Evolutionary conservation across 2,888 invertebrate genomes (phyloP).

Genomic region (Zele albiditarsus): DNA sequence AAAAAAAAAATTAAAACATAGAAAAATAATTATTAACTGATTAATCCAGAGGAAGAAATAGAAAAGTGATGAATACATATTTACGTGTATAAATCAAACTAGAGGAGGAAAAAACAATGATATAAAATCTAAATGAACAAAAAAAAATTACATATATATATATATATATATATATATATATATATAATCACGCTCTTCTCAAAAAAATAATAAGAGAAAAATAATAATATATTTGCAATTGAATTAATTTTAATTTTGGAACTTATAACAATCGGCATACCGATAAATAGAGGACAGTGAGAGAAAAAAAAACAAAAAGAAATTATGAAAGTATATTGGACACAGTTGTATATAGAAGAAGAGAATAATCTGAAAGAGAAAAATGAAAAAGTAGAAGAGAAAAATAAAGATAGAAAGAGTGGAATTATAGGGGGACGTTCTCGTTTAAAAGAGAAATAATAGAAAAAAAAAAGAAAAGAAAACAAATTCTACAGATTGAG

Average conservation of each 20-base stretch:
- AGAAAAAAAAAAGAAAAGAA: constrained; percentile 44
- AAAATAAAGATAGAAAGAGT: constrained; percentile 38
- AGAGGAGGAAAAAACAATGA: constrained; percentile 28
- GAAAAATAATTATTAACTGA: constrained; percentile 19
- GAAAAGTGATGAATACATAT: constrained; percentile 2
- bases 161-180: not conserved
- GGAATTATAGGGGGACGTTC: constrained; percentile 16
- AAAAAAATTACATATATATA: not conserved
- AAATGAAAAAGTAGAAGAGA: constrained; percentile 15
- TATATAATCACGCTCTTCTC: not conserved
- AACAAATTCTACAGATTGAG: constrained; percentile 50
- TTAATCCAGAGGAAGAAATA: constrained; percentile 22
- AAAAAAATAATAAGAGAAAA: too few relatives aligned
- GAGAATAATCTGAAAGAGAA: constrained; percentile 15
- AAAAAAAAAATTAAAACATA: constrained; percentile 25
- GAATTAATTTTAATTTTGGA: constrained; percentile 31
- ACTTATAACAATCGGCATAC: constrained; percentile 24
- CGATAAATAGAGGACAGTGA: constrained; percentile 4
- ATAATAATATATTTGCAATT: constrained; percentile 14
- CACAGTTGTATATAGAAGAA: constrained; percentile 1
- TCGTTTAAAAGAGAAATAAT: not conserved
- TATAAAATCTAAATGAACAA: constrained; percentile 17
- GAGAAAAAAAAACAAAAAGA: constrained; percentile 15
- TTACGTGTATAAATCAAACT: not conserved
- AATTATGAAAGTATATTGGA: constrained; percentile 33